Conservation (phyloP, 1,140 invertebrate species). For the Eupristina koningsbergeri region DNA sequence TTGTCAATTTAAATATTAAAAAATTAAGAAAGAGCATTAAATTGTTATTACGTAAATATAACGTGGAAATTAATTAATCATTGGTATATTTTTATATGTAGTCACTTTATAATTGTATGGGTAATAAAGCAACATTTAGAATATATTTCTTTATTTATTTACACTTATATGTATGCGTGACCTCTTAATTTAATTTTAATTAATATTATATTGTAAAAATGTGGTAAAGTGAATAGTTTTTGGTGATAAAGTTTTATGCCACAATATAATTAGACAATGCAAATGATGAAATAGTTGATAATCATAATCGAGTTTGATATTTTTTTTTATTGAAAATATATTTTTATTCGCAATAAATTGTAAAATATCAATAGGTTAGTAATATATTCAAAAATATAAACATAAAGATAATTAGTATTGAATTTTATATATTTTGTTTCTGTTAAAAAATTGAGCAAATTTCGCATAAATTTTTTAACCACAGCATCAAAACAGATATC, state of each 20-base stretch:
- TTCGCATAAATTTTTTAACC: slow-evolving; percentile 24
- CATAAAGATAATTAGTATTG: not conserved
- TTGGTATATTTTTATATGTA: no score
- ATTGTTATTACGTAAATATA: slow-evolving; percentile 6
- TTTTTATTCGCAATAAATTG: no score
- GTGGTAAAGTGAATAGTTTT: no score
- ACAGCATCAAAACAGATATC: not conserved
- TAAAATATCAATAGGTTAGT: no score
- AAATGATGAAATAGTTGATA: not conserved
- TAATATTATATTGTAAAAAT: no score
- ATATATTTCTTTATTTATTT: no score
- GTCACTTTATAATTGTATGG: no score
- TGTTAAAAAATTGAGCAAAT: not conserved
- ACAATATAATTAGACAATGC: not conserved
- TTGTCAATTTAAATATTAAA: slow-evolving; percentile 36
- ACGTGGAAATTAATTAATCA: no score
- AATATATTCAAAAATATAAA: not conserved
- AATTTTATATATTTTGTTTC: not conserved
- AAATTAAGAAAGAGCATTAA: slow-evolving; percentile 1
- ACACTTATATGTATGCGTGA: no score
- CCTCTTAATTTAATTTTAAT: no score
- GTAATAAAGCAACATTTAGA: no score
- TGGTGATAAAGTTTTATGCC: not conserved
- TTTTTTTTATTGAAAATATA: not conserved
- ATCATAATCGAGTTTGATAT: not conserved